Conservation (phyloP, 2,888 invertebrate species). For the Pristionchus arcanus region DNA sequence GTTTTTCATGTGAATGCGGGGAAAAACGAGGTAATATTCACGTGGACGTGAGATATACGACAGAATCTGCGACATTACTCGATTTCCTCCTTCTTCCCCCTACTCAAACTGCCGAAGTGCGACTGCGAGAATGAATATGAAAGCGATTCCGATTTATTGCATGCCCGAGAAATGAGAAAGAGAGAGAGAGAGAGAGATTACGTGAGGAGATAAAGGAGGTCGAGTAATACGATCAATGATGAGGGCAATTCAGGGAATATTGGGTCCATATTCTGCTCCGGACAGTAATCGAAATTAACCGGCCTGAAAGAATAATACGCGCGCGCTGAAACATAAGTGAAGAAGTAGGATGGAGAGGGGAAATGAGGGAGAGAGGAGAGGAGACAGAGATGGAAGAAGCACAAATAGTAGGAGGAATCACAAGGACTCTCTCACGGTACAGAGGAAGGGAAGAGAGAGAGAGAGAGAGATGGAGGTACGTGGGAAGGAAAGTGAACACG, state of each 20-base stretch:
- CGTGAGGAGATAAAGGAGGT: neutral
- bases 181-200: neutral
- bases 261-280: neutral
- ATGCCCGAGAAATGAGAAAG: neutral
- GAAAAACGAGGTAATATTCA: neutral
- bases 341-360: neutral
- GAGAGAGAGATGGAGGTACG: neutral
- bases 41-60: neutral
- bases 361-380: conserved; percentile 33
- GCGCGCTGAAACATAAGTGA: conserved; percentile 19
- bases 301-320: neutral
- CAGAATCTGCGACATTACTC: neutral
- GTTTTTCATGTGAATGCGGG: no score
- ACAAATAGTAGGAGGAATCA: neutral
- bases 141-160: conserved; percentile 28
- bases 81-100: neutral
- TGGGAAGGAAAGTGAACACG: neutral
- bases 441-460: neutral
- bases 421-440: conserved; percentile 9
- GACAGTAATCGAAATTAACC: neutral
- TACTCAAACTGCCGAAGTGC: neutral
- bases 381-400: conserved; percentile 52
- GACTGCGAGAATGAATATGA: conserved; percentile 24
- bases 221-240: neutral
- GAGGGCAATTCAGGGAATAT: neutral